Evolutionary conservation across 2,113 vertebrate genomes (phyloP).

Genomic region (Phylloscopus trochilus): DNA sequence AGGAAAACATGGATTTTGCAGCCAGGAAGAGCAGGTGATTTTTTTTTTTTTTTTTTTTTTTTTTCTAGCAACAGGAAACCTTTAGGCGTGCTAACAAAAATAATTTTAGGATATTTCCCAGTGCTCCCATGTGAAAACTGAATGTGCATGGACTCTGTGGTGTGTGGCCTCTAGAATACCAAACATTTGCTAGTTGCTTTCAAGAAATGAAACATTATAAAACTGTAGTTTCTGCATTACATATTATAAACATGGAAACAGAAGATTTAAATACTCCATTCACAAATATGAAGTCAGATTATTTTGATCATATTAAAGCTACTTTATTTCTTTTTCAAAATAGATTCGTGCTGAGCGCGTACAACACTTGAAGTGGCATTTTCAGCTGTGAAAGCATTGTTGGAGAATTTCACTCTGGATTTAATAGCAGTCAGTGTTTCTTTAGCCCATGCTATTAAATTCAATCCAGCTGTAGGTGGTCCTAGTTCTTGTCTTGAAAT

Average conservation of each 20-base stretch:
- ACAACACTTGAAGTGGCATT: background rate
- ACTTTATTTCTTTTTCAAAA: background rate
- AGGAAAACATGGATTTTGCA: background rate
- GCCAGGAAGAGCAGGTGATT: background rate
- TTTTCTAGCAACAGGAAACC: background rate
- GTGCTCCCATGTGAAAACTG: constrained; percentile 28
- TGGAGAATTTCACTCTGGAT: background rate
- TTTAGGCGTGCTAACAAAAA: constrained; percentile 7
- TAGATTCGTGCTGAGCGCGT: background rate
- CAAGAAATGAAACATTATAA: background rate
- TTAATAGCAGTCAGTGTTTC: background rate
- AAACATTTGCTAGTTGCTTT: background rate
- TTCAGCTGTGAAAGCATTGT: background rate
- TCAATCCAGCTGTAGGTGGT: background rate
- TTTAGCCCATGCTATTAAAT: background rate
- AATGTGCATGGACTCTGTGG: background rate
- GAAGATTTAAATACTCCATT: background rate
- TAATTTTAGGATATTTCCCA: constrained; percentile 43
- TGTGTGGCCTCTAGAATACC: constrained; percentile 10
- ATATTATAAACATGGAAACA: background rate
- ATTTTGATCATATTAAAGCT: background rate
- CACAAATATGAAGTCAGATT: background rate
- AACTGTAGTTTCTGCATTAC: background rate
- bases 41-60: background rate
- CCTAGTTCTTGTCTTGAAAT: background rate